phyloP scores from a whole-genome alignment of 2,888 invertebrate genomes.

The Plebejus melissa region DNA sequence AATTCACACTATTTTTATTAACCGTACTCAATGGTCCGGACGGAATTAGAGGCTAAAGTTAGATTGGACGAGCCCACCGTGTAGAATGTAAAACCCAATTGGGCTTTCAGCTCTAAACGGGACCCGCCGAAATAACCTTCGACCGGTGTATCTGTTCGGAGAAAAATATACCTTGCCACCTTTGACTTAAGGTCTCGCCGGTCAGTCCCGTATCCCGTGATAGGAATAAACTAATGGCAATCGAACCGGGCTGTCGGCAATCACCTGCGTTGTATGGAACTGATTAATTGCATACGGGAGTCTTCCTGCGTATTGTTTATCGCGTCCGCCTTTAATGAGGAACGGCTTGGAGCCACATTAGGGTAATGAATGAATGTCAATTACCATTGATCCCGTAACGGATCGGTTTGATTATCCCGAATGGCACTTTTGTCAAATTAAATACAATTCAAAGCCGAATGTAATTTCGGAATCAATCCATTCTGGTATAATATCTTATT shows the following conservation, averaged over 20 bases:
- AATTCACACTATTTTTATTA: conserved; percentile 39
- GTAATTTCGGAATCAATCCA: neutral
- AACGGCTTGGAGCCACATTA: conserved; percentile 26
- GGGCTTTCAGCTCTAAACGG: conserved; percentile 70
- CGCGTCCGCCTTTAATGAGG: conserved; percentile 36
- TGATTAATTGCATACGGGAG: conserved; percentile 66
- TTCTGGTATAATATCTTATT: neutral
- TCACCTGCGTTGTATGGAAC: conserved; percentile 67
- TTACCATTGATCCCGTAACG: conserved; percentile 23
- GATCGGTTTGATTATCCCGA: conserved; percentile 26
- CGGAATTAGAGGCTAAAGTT: conserved; percentile 58
- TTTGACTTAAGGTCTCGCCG: conserved; percentile 29
- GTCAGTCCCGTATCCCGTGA: conserved; percentile 28
- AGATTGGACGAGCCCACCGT: conserved; percentile 61
- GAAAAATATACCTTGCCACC: conserved; percentile 41
- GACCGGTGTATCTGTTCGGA: conserved; percentile 43
- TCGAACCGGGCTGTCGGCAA: conserved; percentile 66
- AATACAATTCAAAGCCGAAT: conserved; percentile 17
- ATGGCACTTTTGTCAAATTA: conserved; percentile 23
- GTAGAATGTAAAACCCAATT: conserved; percentile 71
- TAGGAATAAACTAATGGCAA: conserved; percentile 53
- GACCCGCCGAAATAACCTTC: conserved; percentile 59
- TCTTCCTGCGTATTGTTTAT: conserved; percentile 52
- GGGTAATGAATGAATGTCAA: conserved; percentile 25
- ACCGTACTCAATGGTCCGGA: conserved; percentile 43